Conservation (phyloP, 2,797 vertebrate species). For the Austrolebias charrua region DNA sequence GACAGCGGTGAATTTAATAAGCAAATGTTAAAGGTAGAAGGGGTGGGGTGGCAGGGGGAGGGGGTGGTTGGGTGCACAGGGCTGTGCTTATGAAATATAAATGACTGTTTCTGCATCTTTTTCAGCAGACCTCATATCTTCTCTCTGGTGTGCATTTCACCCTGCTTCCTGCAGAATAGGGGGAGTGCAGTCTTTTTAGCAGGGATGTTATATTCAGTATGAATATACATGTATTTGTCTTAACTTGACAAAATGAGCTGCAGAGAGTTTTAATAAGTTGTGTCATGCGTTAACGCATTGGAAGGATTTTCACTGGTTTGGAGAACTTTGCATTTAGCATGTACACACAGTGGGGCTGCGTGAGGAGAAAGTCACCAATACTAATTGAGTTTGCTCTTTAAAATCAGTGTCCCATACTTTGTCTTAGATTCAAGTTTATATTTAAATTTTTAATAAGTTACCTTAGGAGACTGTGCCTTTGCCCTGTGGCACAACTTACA, state of each 20-base stretch:
- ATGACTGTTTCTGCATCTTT: constrained; percentile 75
- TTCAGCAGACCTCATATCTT: constrained; percentile 55
- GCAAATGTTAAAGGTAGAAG: constrained; percentile 68
- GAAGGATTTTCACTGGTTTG: constrained; percentile 27
- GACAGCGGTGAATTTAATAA: constrained; percentile 77
- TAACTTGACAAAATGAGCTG: constrained; percentile 48
- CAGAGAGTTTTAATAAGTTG: constrained; percentile 43
- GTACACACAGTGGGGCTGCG: constrained; percentile 7
- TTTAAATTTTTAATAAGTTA: too few species aligned
- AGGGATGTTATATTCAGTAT: constrained; percentile 29
- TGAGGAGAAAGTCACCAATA: constrained; percentile 29
- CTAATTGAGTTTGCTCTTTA: constrained; percentile 34
- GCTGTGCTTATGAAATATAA: constrained; percentile 76
- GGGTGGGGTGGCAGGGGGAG: background rate
- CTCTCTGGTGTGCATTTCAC: constrained; percentile 65
- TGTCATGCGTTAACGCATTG: constrained; percentile 41
- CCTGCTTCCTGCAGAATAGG: constrained; percentile 32
- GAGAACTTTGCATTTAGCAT: constrained; percentile 37
- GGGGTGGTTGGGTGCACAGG: constrained; percentile 26
- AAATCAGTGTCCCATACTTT: constrained; percentile 28
- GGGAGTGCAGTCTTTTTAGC: constrained; percentile 45
- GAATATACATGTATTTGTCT: constrained; percentile 39
- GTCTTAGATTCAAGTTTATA: background rate
- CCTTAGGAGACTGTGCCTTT: too few species aligned
- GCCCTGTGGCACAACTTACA: too few species aligned